Evolutionary conservation across 2,113 vertebrate species (phyloP).

Genomic region (Oceanodroma tethys): DNA sequence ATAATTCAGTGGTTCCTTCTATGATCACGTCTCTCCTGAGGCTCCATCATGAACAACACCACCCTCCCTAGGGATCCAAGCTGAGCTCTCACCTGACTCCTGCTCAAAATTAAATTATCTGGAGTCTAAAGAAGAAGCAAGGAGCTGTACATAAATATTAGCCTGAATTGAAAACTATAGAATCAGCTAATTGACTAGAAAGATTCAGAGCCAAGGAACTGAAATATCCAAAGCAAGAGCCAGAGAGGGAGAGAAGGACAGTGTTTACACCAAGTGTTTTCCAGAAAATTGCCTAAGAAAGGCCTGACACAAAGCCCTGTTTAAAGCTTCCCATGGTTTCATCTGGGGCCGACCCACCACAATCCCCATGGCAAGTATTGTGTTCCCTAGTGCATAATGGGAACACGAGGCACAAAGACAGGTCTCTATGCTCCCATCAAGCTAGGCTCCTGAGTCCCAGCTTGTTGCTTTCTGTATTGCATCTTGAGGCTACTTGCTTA

Average conservation of each 20-base stretch:
- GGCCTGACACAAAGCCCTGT: background rate
- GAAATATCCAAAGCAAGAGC: background rate
- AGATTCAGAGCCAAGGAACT: background rate
- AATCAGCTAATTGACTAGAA: background rate
- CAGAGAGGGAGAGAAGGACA: background rate
- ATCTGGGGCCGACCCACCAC: background rate
- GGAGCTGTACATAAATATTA: background rate
- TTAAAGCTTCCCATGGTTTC: background rate
- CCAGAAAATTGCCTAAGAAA: background rate
- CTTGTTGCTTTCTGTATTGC: background rate
- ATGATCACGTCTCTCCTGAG: background rate
- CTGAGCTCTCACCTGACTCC: background rate
- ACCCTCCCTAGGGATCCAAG: background rate
- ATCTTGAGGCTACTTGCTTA: background rate
- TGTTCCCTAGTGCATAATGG: background rate
- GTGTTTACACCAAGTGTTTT: background rate
- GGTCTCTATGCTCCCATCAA: background rate
- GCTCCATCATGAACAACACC: background rate
- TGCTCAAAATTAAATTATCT: background rate
- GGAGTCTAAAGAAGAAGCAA: background rate
- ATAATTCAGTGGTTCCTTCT: background rate
- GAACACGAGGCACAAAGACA: fast-evolving
- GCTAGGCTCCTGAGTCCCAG: background rate
- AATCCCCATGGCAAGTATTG: background rate
- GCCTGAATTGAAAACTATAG: background rate